phyloP scores from a whole-genome alignment of 2,888 invertebrate species.

The Agrotis clavis region DNA sequence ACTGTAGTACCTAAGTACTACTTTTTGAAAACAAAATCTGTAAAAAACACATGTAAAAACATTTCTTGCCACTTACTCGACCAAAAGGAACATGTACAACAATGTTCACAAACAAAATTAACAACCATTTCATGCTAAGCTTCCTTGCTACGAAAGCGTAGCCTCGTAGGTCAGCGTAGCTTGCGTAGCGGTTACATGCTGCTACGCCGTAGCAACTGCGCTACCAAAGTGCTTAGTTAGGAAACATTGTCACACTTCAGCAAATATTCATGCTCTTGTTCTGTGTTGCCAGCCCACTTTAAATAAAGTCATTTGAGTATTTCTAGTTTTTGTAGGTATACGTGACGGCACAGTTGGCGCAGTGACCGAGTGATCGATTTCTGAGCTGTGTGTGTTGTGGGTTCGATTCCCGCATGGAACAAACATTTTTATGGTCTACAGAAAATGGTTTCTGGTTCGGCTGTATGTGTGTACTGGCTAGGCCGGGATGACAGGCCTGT shows the following conservation, averaged over 20 bases:
- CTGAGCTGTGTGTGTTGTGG: too few species aligned
- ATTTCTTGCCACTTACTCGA: neutral
- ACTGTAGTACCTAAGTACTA: too few species aligned
- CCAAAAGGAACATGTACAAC: neutral
- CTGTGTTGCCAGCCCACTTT: neutral
- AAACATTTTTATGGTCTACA: too few species aligned
- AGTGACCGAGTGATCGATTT: too few species aligned
- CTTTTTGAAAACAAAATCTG: too few species aligned
- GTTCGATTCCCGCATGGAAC: too few species aligned
- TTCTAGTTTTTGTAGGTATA: neutral
- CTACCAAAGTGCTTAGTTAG: neutral
- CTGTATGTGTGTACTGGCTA: too few species aligned
- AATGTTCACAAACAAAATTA: neutral
- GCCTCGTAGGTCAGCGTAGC: slow-evolving; percentile 32
- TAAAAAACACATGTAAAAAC: neutral
- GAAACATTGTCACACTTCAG: slow-evolving; percentile 23
- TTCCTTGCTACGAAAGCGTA: slow-evolving; percentile 17
- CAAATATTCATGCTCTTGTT: slow-evolving; percentile 18
- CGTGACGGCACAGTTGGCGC: neutral
- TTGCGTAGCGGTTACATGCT: slow-evolving; percentile 25
- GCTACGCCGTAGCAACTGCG: slow-evolving; percentile 45
- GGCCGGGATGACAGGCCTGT: too few species aligned
- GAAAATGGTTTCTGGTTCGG: too few species aligned
- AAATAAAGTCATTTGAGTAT: neutral
- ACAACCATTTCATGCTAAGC: neutral